Percentiles rank a stretch among this genome's conserved stretches.
Conservation (phyloP, 2,113 vertebrate species). For the Phalacrocorax carbo region DNA sequence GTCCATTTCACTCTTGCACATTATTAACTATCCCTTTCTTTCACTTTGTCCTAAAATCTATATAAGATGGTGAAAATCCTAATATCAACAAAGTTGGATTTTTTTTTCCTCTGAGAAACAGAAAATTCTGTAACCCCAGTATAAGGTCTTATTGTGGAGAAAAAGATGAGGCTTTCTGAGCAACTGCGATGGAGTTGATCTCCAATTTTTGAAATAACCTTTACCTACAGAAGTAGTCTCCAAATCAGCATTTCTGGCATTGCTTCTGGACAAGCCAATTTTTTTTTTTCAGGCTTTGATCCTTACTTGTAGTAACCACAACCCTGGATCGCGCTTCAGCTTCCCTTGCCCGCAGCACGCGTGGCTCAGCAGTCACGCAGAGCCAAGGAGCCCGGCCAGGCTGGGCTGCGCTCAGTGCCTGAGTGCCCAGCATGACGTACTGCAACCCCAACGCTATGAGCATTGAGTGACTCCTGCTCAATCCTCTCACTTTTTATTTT, state of each 20-base stretch:
- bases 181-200: neutral
- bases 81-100: neutral
- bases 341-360: fast-evolving
- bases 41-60: neutral
- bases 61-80: neutral
- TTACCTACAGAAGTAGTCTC: neutral
- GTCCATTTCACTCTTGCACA: neutral
- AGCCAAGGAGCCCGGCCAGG: neutral
- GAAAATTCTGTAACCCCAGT: neutral
- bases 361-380: fast-evolving
- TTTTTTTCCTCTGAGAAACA: neutral
- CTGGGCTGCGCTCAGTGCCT: neutral
- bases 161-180: neutral
- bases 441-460: fast-evolving
- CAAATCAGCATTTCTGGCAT: neutral
- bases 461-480: fast-evolving
- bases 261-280: neutral
- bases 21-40: neutral
- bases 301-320: neutral
- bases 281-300: neutral
- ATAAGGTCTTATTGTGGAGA: neutral
- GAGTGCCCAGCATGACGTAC: neutral
- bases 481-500: neutral
- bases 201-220: neutral
- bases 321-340: neutral